phyloP scores from a whole-genome alignment of 2,888 invertebrate genomes.

The Trissonchulus sp. region DNA sequence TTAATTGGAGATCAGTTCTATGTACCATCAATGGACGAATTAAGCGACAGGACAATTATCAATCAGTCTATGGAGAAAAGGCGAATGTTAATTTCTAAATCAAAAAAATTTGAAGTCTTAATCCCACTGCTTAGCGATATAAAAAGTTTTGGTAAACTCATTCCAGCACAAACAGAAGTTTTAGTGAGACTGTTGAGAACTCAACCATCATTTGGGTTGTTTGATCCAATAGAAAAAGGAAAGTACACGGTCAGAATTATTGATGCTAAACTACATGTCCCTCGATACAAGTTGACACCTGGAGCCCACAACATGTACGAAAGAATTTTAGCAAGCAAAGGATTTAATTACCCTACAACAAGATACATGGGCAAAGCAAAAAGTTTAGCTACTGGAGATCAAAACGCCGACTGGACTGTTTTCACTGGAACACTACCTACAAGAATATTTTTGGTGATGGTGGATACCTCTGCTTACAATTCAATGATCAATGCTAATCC shows the following conservation, averaged over 20 bases:
- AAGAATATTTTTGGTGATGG: background rate
- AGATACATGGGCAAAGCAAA: background rate
- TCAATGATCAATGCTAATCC: background rate
- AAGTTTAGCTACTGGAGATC: background rate
- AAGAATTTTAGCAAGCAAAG: background rate
- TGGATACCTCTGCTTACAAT: background rate
- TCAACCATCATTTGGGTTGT: background rate
- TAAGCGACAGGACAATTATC: background rate
- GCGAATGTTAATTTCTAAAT: background rate
- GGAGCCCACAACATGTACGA: background rate
- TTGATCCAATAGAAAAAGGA: background rate
- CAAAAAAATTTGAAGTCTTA: background rate
- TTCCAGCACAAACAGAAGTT: background rate
- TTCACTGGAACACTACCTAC: background rate
- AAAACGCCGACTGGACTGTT: conserved; percentile 7
- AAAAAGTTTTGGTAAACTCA: background rate
- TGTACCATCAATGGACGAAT: background rate
- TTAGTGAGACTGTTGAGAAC: background rate
- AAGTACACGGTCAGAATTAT: background rate
- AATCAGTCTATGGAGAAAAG: background rate
- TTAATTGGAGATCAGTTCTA: background rate
- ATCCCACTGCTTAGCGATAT: background rate
- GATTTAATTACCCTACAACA: background rate
- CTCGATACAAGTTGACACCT: background rate
- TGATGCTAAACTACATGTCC: background rate